Evolutionary conservation across 2,797 vertebrate genomes (phyloP).

Genomic region (Myripristis murdjan): DNA sequence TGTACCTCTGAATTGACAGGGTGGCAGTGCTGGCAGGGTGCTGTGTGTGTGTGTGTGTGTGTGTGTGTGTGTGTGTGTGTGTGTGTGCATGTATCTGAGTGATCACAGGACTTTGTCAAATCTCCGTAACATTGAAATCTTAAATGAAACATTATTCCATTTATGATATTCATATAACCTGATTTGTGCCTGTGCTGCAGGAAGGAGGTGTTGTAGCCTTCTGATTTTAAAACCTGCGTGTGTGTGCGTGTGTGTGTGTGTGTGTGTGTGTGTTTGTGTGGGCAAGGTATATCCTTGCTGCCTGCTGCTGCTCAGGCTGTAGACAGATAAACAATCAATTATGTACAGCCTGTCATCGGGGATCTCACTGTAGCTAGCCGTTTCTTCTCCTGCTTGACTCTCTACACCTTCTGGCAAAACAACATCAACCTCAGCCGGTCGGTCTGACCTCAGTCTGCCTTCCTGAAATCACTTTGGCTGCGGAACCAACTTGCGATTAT

Average conservation of each 20-base stretch:
- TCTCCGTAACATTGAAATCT: too few relatives aligned
- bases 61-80: conserved; percentile 5
- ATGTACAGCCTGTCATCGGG: conserved; percentile 81
- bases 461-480: conserved; percentile 34
- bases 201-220: too few relatives aligned
- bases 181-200: too few relatives aligned
- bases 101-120: too few relatives aligned
- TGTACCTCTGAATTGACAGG: conserved; percentile 56
- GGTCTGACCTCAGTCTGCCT: conserved; percentile 53
- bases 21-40: conserved; percentile 36
- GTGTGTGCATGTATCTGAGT: not conserved
- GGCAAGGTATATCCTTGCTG: conserved; percentile 51
- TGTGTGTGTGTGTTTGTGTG: not conserved
- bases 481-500: conserved; percentile 16
- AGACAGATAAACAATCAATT: conserved; percentile 87
- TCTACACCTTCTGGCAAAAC: conserved; percentile 60
- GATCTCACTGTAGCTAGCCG: conserved; percentile 53
- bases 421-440: conserved; percentile 40
- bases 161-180: too few relatives aligned
- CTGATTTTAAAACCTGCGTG: not conserved
- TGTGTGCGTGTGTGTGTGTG: conserved; percentile 7
- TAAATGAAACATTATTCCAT: too few relatives aligned
- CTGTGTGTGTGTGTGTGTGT: conserved; percentile 4
- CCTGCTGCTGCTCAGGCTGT: conserved; percentile 72
- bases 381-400: conserved; percentile 54